Evolutionary conservation across 2,797 vertebrate species (phyloP), one percentile per base, ranked within the genome.

Genomic region (Spondyliosoma cantharus): DNA sequence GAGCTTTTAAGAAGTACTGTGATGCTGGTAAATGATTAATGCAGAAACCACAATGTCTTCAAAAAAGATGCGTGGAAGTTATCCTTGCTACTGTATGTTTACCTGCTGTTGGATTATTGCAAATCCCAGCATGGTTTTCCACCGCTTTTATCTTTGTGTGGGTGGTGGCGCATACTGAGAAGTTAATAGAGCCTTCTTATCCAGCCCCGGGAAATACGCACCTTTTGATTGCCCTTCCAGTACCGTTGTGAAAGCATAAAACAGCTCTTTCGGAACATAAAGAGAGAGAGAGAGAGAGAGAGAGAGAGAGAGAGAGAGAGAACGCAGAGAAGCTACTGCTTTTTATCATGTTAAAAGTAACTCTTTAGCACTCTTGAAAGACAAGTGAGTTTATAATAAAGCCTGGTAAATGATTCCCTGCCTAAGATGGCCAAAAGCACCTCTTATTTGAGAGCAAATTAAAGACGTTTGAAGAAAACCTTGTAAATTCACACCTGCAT

Each of bases 281-380:
- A 94, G 92, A 92, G 92, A 91, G 92, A 86, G 94, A 87, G 9
- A 90, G 1, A 27, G 19, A 93, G 94, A 71, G 90, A 94, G 87
- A 22, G 14, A 6, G 92, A 92, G 92, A 91, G 93, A 86, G 94
- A 87, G 9, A 89, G 1, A 29, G 19, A 93, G 94, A 70, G 13
- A 5, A 46, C 13, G 92, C 87, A 94, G 92, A 94, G 15, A 70
- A 53, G 56, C n/a, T 12, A 12, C 16, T 43, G 19, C 0, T 48
- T 59, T 54, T 71, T 50, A 24, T 80, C 29, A 50, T 52, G 2
- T 65, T 59, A 22, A 57, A 17, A 24, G n/a, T 46, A 37, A 65
- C 20, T 56, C 7, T 53, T 52, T 5, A 14, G 8, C 5, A 52
- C 5, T 67, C 0, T 25, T 45, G 8, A 69, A 50, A 71, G 8